These are phyloP conservation scores for Philaenus spumarius DNA, from an alignment of 1,140 invertebrate genomes.

Conservation along the genomic window DNA sequence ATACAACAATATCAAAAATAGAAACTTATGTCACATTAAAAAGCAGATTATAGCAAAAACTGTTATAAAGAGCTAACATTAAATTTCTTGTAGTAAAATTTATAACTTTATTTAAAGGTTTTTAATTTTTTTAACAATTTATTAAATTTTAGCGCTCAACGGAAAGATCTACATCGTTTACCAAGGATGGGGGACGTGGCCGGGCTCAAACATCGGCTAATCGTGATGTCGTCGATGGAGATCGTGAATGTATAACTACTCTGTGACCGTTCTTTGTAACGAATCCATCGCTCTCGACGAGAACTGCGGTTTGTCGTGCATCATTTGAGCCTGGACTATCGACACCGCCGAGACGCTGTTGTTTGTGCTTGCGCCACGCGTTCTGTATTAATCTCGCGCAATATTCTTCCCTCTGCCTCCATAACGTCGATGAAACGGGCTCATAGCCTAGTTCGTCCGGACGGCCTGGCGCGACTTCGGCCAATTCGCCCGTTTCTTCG, in stretches of 20 bases:
- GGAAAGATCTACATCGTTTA: neutral
- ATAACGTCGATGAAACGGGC: constrained; percentile 86
- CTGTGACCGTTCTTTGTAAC: constrained; percentile 78
- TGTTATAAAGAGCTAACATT: too few relatives aligned
- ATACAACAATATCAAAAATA: too few relatives aligned
- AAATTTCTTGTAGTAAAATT: too few relatives aligned
- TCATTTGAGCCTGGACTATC: constrained; percentile 38
- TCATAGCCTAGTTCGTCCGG: constrained; percentile 84
- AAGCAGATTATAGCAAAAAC: too few relatives aligned
- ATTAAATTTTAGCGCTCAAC: too few relatives aligned
- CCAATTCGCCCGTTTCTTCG: constrained; percentile 78
- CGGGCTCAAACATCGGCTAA: constrained; percentile 72
- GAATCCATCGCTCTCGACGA: constrained; percentile 73
- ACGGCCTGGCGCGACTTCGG: constrained; percentile 58
- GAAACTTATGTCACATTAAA: too few relatives aligned
- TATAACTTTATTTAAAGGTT: too few relatives aligned
- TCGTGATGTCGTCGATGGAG: constrained; percentile 69
- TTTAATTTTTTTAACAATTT: too few relatives aligned
- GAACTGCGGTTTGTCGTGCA: constrained; percentile 63
- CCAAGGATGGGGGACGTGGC: constrained; percentile 46
- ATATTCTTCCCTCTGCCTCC: constrained; percentile 92
- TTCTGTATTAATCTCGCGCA: constrained; percentile 92
- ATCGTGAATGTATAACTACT: constrained; percentile 81
- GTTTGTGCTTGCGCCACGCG: constrained; percentile 83
- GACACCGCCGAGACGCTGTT: constrained; percentile 47